These are phyloP conservation scores for Lepidonotus clava DNA, from an alignment of 2,888 invertebrate species.

Conservation along the genomic window DNA sequence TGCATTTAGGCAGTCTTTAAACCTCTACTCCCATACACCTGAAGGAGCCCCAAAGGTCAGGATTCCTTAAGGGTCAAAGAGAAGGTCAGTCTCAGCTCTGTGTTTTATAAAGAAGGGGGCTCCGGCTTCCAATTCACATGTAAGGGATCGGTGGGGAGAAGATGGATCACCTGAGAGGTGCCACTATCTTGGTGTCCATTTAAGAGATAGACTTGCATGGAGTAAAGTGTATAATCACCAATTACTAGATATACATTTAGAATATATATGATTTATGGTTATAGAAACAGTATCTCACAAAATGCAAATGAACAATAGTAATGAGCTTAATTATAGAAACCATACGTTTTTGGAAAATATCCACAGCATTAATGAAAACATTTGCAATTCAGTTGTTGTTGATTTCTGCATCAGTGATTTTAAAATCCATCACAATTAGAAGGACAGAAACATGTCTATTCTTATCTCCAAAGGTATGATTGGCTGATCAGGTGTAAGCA, in stretches of 20 bases:
- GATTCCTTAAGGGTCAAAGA: background rate
- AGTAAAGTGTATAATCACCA: background rate
- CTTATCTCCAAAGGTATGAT: background rate
- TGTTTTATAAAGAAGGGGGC: background rate
- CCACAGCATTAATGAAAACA: too few species aligned
- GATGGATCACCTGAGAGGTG: conserved; percentile 2
- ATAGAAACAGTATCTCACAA: too few species aligned
- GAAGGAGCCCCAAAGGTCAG: background rate
- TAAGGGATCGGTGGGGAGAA: background rate
- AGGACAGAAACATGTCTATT: background rate
- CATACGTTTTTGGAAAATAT: too few species aligned
- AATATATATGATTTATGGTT: too few species aligned
- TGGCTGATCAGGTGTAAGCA: conserved; percentile 19
- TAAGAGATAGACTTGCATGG: background rate
- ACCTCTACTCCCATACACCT: background rate
- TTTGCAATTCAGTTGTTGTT: too few species aligned
- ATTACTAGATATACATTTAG: too few species aligned
- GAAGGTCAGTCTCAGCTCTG: background rate
- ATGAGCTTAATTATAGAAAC: too few species aligned
- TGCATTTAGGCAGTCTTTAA: background rate
- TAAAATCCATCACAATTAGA: background rate
- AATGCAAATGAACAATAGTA: too few species aligned
- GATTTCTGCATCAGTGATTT: too few species aligned
- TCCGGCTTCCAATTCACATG: background rate
- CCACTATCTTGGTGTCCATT: background rate